A percentile compares a stretch with the other conserved stretches of the same genome.
Conservation (phyloP, 1,140 invertebrate species). For the Eriosoma lanigerum region DNA sequence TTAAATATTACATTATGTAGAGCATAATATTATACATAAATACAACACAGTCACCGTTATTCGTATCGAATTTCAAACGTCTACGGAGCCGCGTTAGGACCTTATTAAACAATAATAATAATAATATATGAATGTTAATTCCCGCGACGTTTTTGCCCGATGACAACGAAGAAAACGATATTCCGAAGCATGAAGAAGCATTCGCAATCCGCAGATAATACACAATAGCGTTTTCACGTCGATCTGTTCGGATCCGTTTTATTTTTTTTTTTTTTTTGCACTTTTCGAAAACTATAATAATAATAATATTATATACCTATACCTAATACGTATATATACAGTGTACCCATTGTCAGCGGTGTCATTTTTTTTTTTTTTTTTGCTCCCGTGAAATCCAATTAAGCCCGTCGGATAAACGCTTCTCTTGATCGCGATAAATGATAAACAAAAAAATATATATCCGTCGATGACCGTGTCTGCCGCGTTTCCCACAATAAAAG, state of each 20-base stretch:
- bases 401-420: conserved; percentile 46
- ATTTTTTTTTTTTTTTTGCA: not conserved
- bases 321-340: not conserved
- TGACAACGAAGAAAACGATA: conserved; percentile 6
- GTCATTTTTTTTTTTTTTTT: conserved; percentile 21
- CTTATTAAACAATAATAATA: too few species aligned
- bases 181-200: conserved; percentile 41
- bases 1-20: too few species aligned
- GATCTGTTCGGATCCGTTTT: conserved; percentile 20
- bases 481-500: conserved; percentile 43
- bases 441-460: not conserved
- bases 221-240: conserved; percentile 36
- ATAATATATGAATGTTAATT: not conserved
- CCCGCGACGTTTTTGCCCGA: not conserved
- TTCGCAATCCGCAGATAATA: conserved; percentile 34
- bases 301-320: not conserved
- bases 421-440: conserved; percentile 17
- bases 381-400: conserved; percentile 48
- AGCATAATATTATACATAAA: not conserved
- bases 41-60: not conserved
- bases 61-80: not conserved
- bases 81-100: not conserved
- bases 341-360: conserved; percentile 39
- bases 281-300: not conserved
- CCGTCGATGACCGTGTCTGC: conserved; percentile 23